Base-by-base conservation (phyloP, 2,797 vertebrate genomes). In the Anas bahamensis region DNA sequence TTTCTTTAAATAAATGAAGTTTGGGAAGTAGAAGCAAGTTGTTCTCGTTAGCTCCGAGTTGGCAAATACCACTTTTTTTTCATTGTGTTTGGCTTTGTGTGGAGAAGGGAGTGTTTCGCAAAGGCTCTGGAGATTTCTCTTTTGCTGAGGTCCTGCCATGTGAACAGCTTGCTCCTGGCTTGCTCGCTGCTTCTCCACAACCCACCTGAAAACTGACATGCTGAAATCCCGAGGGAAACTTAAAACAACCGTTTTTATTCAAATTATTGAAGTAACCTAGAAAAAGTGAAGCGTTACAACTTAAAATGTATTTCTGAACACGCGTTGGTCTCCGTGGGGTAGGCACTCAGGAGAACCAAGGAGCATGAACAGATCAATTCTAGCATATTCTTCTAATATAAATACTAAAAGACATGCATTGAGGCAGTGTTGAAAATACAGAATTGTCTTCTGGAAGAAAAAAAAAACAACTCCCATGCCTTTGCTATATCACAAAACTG, bases 301-400 rank as follows among this genome's bases (percentile, higher is more conserved):
- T 44, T 96, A 94, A 94, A 75, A 96, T 96, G 90, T 77, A 86
- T 91, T 97, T 96, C 94, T 94, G 96, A 88, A 95, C 94, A 88
- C 41, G 78, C 81, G 57, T 83, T 64, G 94, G 76, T 92, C 81
- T 91, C 16, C 8, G 19, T 42, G 33, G 84, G 86, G 86, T 85
- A 92, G 86, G 96, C 94, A 97, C 88, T 97, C 94, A 68, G 72
- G 17, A 94, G 93, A 82, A 91, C 94, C 84, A 92, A 91, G 73
- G 95, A 66, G 93, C 94, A 95, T 21, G 95, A 96, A 92, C 66
- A 88, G 93, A 90, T 91, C 90, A 44, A 53, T 95, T 96, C 80
- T 96, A 97, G 97, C 98, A 97, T 97, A 96, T 94, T 95, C 97
- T 97, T 97, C 96, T 97, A 97, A 97, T 97, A 98, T 97, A 98